A percentile compares a stretch with the other conserved stretches of the same genome.
Conservation (phyloP, 2,797 vertebrate genomes). For the Melanotaenia boesemani region DNA sequence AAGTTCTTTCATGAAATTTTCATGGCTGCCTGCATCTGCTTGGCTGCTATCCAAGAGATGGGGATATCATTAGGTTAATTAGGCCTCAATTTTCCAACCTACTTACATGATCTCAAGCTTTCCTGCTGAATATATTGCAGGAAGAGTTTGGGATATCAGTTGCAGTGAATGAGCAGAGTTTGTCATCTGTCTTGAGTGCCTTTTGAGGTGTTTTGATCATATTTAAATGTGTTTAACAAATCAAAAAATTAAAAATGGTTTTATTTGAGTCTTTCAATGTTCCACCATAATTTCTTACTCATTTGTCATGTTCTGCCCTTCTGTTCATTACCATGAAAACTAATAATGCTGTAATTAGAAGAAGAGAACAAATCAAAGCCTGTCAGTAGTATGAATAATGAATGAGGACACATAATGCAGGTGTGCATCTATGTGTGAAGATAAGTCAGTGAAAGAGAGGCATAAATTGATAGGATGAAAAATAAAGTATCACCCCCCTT, state of each 20-base stretch:
- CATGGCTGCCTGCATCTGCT: conserved; percentile 22
- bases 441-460: neutral
- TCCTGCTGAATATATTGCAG: conserved; percentile 15
- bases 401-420: conserved; percentile 5
- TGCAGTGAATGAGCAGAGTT: neutral
- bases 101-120: conserved; percentile 29
- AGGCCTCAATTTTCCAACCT: conserved; percentile 40
- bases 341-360: conserved; percentile 55
- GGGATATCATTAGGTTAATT: conserved; percentile 48
- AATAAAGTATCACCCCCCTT: conserved; percentile 7
- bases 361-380: conserved; percentile 31
- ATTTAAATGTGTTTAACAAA: neutral
- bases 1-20: conserved; percentile 32
- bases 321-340: conserved; percentile 34
- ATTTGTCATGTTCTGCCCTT: conserved; percentile 24
- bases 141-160: neutral
- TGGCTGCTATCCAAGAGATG: conserved; percentile 44
- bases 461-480: neutral
- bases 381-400: conserved; percentile 39
- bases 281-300: conserved; percentile 23
- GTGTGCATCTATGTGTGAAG: conserved; percentile 7
- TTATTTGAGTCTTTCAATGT: conserved; percentile 11
- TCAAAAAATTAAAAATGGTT: neutral
- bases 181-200: neutral
- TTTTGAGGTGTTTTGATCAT: neutral